Evolutionary conservation across 2,797 vertebrate genomes (phyloP).

Genomic region (Cossypha niveicapilla): DNA sequence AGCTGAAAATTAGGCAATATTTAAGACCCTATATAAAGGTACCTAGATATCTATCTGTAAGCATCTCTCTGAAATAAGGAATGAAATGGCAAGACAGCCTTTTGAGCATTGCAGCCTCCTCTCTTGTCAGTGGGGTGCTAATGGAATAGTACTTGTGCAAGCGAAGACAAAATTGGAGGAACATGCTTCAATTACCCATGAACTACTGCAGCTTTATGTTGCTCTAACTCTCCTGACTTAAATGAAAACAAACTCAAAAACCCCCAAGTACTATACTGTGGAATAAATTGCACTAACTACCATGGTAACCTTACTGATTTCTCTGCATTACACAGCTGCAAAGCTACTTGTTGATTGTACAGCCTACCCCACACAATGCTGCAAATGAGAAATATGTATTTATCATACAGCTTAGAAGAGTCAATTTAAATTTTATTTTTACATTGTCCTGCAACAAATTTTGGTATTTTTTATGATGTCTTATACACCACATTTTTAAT

Average conservation of each 20-base stretch:
- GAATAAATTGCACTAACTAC: neutral
- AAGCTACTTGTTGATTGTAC: neutral
- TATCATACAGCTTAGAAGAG: neutral
- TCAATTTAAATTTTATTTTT: slow-evolving; percentile 19
- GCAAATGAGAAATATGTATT: neutral
- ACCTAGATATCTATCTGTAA: neutral
- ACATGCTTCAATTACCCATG: neutral
- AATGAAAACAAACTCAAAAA: neutral
- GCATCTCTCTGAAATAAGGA: neutral
- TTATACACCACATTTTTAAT: neutral
- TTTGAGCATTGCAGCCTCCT: neutral
- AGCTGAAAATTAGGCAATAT: neutral
- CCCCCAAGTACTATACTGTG: neutral
- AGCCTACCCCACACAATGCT: neutral
- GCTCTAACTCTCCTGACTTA: neutral
- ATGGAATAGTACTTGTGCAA: neutral
- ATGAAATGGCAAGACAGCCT: neutral
- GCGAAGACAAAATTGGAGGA: neutral
- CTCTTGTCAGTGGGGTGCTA: neutral
- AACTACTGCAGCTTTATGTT: neutral
- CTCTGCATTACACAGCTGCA: neutral
- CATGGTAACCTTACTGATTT: neutral
- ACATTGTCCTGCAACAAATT: neutral
- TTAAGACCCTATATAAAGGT: neutral
- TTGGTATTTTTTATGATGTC: neutral